Percentiles rank a stretch among this genome's conserved stretches.
Evolutionary conservation across 2,888 invertebrate species (phyloP).

Genomic region (Caenorhabditis sp.): DNA sequence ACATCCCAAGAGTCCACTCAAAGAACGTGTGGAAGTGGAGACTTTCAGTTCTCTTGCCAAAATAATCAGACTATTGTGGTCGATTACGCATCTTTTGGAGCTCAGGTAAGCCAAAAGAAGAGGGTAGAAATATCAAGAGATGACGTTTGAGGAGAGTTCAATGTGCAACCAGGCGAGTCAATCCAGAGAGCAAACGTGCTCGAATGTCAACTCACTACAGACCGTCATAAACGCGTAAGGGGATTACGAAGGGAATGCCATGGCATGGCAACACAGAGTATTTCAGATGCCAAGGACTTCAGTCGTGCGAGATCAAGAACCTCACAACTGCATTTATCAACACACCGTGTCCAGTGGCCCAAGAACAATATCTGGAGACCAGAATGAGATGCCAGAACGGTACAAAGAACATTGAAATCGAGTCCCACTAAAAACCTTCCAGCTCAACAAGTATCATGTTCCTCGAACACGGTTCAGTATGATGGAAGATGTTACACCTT

Average conservation of each 20-base stretch:
- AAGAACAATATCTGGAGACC: constrained; percentile 61
- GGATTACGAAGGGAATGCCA: neutral
- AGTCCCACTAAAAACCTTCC: neutral
- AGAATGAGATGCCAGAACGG: constrained; percentile 56
- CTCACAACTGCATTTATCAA: constrained; percentile 48
- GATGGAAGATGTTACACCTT: constrained; percentile 59
- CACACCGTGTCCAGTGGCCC: constrained; percentile 57
- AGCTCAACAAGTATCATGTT: constrained; percentile 34
- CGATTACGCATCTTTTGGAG: constrained; percentile 70
- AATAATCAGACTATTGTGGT: constrained; percentile 64
- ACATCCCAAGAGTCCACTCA: constrained; percentile 15
- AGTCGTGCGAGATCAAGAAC: constrained; percentile 58
- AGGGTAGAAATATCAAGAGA: too few species aligned
- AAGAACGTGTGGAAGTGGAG: constrained; percentile 36
- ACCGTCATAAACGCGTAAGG: constrained; percentile 57
- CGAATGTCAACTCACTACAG: constrained; percentile 60
- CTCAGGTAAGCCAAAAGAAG: too few species aligned
- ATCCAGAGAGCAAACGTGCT: constrained; percentile 52
- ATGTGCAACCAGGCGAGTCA: constrained; percentile 33
- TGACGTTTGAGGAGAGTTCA: constrained; percentile 50
- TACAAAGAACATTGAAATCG: neutral
- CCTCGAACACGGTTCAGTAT: constrained; percentile 39
- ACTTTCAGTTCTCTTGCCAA: constrained; percentile 62
- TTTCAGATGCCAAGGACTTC: constrained; percentile 58
- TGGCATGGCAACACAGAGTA: neutral